phyloP scores from a whole-genome alignment of 2,113 vertebrate species.

The Notechis scutatus region DNA sequence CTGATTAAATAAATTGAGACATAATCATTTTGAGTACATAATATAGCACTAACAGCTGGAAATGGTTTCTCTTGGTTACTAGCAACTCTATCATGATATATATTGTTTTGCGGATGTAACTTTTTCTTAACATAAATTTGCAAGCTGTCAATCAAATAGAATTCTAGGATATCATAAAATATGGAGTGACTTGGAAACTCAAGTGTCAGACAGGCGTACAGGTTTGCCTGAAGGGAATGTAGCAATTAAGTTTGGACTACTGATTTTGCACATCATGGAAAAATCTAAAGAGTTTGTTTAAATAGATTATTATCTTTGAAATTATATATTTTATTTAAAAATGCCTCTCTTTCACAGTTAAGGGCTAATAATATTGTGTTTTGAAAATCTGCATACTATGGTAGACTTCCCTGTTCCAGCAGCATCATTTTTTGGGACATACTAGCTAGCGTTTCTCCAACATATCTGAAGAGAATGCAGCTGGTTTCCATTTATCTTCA shows the following conservation, averaged over 20 bases:
- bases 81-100: not conserved
- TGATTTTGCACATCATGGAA: not conserved
- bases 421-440: not conserved
- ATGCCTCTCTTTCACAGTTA: not conserved
- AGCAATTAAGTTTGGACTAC: not conserved
- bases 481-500: slow-evolving; percentile 30
- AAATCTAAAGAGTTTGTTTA: not conserved
- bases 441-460: not conserved
- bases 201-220: not conserved
- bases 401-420: not conserved
- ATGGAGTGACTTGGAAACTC: not conserved
- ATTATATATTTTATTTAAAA: not conserved
- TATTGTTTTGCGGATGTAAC: not conserved
- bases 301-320: not conserved
- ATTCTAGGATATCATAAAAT: slow-evolving; percentile 10
- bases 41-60: slow-evolving; percentile 1
- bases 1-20: not conserved
- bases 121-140: not conserved
- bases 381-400: not conserved
- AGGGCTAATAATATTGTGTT: not conserved
- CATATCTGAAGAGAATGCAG: rapidly evolving
- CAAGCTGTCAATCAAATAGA: not conserved
- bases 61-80: not conserved
- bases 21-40: not conserved
- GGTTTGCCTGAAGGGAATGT: not conserved